Conservation (phyloP, 2,113 vertebrate genomes). For the Hyaena hyaena region DNA sequence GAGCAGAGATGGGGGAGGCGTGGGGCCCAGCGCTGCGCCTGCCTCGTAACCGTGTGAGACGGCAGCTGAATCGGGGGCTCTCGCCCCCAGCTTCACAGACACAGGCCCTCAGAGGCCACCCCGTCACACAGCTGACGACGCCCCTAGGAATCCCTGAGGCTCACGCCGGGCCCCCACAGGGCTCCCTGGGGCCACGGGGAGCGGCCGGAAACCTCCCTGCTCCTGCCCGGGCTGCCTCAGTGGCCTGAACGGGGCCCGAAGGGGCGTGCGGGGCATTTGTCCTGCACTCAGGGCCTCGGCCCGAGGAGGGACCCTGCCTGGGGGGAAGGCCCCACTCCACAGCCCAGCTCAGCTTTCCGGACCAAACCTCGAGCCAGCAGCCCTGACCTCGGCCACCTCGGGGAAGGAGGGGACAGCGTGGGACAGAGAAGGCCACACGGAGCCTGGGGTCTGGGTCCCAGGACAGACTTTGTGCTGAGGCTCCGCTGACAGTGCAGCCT, state of each 20-base stretch:
- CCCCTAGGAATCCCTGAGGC: background rate
- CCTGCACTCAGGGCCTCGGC: background rate
- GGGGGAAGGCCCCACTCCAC: accelerated
- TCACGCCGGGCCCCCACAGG: background rate
- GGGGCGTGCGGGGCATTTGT: too few species aligned
- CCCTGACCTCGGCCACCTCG: background rate
- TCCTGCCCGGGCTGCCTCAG: background rate
- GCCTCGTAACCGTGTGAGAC: accelerated
- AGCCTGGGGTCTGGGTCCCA: background rate
- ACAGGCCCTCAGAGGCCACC: background rate
- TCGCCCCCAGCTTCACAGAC: accelerated
- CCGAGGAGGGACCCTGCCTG: background rate
- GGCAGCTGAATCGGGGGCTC: background rate
- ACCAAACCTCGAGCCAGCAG: too few species aligned
- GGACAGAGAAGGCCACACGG: background rate
- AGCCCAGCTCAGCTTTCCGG: background rate
- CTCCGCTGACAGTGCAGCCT: background rate
- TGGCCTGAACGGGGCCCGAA: background rate
- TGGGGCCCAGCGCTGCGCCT: accelerated
- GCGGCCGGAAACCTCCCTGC: background rate
- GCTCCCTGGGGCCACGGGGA: background rate
- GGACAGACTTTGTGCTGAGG: background rate
- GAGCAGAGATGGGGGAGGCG: accelerated
- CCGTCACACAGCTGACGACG: background rate
- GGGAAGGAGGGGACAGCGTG: background rate